phyloP scores from a whole-genome alignment of 2,797 vertebrate genomes.

The Urocyon cinereoargenteus region DNA sequence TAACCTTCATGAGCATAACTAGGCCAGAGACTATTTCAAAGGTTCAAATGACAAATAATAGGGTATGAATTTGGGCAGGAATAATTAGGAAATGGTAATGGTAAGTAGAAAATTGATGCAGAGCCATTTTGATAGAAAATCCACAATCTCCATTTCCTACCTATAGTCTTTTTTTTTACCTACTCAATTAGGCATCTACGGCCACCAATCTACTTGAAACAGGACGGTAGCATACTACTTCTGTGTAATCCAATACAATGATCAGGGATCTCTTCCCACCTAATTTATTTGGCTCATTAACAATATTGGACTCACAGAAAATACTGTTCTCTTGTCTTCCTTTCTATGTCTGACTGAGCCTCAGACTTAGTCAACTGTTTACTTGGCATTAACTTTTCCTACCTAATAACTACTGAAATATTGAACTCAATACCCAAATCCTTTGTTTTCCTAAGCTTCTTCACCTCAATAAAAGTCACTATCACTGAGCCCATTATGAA shows the following conservation, averaged over 20 bases:
- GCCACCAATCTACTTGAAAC: not conserved
- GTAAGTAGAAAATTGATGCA: not conserved
- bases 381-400: not conserved
- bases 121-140: not conserved
- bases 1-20: not conserved
- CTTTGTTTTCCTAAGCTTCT: not conserved
- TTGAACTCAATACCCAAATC: not conserved
- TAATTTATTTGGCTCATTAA: not conserved
- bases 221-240: not conserved
- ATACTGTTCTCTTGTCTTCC: not conserved
- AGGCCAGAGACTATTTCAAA: not conserved
- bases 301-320: not conserved
- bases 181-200: not conserved
- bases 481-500: not conserved
- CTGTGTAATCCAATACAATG: fast-evolving
- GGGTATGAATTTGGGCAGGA: not conserved
- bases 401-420: not conserved
- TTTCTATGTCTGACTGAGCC: not conserved
- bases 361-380: not conserved
- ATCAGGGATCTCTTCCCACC: not conserved
- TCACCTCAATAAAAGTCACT: not conserved
- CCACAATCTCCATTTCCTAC: not conserved
- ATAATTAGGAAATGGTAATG: not conserved
- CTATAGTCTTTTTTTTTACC: not conserved
- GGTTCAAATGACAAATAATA: not conserved